Base-by-base conservation (phyloP, 2,888 invertebrate genomes). In the Dendrolimus houi region DNA sequence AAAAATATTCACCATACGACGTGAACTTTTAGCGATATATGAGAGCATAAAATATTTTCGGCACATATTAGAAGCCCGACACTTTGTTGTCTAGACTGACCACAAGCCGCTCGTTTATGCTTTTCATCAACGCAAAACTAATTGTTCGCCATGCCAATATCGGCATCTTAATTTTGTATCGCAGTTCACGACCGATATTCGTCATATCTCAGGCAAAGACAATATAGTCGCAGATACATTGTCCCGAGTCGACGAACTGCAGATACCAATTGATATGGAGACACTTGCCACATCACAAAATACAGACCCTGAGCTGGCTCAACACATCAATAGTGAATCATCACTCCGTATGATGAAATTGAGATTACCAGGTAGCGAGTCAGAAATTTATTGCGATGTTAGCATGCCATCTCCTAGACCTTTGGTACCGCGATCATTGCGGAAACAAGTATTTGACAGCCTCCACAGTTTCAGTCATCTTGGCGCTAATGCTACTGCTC, bases 161-260 rank as follows among this genome's bases (percentile, higher is more conserved):
- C 52, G 65, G 8, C 58, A 69, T 56, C 55, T 68, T 0, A 68
- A 68, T 41, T 66, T 54, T 29, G 63, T 68, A 8, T 53, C 62
- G 0, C 65, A 68, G 53, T 68, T 68, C 41, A 65, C 66, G 1
- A 67, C 63, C 0, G 66, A 67, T 47, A 63, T 67, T 1, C 42
- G 57, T 10, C 58, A 62, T 52, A 60, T 69, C 8, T 42, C 64
- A 0, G 65, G 69, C 6, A 61, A 59, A 40, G 59, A 70, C 9
- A 72, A 71, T 41, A 56, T 68, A 1, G 67, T 71, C 2, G 68
- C 71, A 9, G 69, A 70, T 55, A 58, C 68, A 0, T 59, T 79
- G 14, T 77, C 70, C 2, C 64, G 77, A 1, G 55, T 73, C 1
- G 67, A 68, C 1, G 66, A 61, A 54, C 12, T 59, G 29, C 8